Evolutionary conservation across 2,888 invertebrate genomes (phyloP).

Genomic region (Allolobophora icterica): DNA sequence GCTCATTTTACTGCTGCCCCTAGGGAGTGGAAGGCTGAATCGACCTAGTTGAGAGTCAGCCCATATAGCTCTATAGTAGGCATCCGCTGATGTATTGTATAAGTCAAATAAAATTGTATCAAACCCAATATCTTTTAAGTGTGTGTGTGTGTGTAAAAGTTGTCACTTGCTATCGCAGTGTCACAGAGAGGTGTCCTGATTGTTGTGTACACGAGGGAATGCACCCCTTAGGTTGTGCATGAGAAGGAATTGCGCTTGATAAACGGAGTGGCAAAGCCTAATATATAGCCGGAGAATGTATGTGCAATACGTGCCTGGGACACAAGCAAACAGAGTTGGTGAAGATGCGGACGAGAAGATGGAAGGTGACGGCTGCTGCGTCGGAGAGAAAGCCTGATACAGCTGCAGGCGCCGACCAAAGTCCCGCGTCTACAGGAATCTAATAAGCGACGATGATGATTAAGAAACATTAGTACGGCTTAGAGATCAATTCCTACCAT

Average conservation of each 20-base stretch:
- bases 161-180: neutral
- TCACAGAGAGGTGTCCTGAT: neutral
- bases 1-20: too few relatives aligned
- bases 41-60: too few relatives aligned
- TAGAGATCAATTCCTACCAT: conserved; percentile 11
- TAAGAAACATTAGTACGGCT: conserved; percentile 1
- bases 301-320: neutral
- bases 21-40: too few relatives aligned
- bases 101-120: neutral
- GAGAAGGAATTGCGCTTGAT: neutral
- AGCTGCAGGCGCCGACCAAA: neutral
- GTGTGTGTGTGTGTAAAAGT: neutral
- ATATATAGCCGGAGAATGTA: neutral
- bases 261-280: neutral
- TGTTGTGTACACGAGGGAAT: neutral
- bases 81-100: too few relatives aligned
- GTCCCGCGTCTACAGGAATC: neutral
- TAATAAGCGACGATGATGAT: conserved; percentile 17
- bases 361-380: neutral
- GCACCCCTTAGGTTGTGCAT: neutral
- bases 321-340: neutral
- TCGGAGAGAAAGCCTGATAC: neutral
- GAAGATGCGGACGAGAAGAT: neutral
- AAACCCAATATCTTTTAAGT: neutral
- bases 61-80: too few relatives aligned